Conservation (phyloP, 2,113 vertebrate genomes). For the Neolamprologus modestus region DNA sequence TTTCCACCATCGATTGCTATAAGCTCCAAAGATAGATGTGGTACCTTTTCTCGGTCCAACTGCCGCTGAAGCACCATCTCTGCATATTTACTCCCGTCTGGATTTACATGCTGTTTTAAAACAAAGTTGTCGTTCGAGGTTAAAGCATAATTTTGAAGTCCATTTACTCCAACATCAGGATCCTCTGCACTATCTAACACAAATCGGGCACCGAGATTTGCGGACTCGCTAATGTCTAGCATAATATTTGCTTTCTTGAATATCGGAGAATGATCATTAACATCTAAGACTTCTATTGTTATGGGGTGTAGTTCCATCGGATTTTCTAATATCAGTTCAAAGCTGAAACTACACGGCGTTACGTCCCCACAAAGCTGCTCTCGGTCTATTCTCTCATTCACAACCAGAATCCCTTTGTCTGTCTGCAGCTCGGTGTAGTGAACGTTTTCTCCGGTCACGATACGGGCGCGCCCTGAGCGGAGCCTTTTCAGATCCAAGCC, state of each 20-base stretch:
- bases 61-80: background rate
- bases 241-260: too few species aligned
- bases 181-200: constrained; percentile 41
- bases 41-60: background rate
- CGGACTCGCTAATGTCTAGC: too few species aligned
- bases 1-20: background rate
- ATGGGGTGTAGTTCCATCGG: constrained; percentile 52
- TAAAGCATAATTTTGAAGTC: constrained; percentile 30
- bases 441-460: constrained; percentile 57
- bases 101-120: background rate
- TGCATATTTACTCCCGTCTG: background rate
- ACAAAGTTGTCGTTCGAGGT: background rate
- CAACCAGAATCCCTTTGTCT: constrained; percentile 57
- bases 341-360: constrained; percentile 52
- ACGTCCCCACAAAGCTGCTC: constrained; percentile 45
- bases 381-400: constrained; percentile 14
- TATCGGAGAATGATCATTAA: too few species aligned
- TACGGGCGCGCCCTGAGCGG: constrained; percentile 61
- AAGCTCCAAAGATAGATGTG: background rate
- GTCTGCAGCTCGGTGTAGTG: constrained; percentile 59
- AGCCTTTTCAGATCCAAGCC: constrained; percentile 67
- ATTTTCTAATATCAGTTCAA: constrained; percentile 62
- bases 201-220: too few species aligned
- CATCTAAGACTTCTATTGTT: background rate
- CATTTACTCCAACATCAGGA: constrained; percentile 41